Percentiles rank a stretch among this genome's conserved stretches.
These are phyloP conservation scores for Trichogramma dendrolimi DNA, from an alignment of 2,888 invertebrate genomes.

Conservation along the genomic window DNA sequence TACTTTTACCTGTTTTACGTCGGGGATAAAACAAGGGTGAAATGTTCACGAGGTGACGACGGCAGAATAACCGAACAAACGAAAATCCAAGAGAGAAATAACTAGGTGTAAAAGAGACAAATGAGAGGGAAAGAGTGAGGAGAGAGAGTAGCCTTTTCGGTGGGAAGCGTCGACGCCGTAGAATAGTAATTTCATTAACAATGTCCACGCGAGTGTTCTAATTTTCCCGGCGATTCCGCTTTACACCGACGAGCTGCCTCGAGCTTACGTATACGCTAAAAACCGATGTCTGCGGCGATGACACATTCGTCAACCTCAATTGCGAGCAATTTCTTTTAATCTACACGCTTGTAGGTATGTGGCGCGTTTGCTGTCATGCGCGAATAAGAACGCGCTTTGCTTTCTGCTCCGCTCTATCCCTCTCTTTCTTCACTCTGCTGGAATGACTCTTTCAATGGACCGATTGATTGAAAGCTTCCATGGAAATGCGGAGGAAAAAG, in stretches of 20 bases:
- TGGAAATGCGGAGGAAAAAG: too few species aligned
- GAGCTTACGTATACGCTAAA: slow-evolving; percentile 23
- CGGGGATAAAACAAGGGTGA: too few species aligned
- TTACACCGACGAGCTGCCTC: neutral
- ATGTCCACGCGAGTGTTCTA: slow-evolving; percentile 13
- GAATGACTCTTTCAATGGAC: too few species aligned
- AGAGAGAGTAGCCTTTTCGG: slow-evolving; percentile 2
- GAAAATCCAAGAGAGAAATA: slow-evolving; percentile 14
- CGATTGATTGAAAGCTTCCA: too few species aligned
- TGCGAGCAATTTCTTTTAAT: slow-evolving; percentile 15
- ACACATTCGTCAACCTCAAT: neutral
- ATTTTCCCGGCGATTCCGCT: slow-evolving; percentile 18
- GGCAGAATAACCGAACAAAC: slow-evolving; percentile 22
- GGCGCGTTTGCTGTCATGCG: neutral
- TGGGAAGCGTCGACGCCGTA: neutral
- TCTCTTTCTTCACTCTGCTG: too few species aligned
- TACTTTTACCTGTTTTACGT: too few species aligned
- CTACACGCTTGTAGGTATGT: too few species aligned
- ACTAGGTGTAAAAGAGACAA: slow-evolving; percentile 24
- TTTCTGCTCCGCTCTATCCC: neutral
- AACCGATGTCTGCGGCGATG: slow-evolving; percentile 2
- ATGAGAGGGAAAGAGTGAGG: slow-evolving; percentile 8
- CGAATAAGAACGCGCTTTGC: neutral
- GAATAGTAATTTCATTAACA: slow-evolving; percentile 23
- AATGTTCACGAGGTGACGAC: too few species aligned